These are phyloP conservation scores for Orycteropus afer DNA, from an alignment of 2,113 vertebrate genomes.

Conservation along the genomic window DNA sequence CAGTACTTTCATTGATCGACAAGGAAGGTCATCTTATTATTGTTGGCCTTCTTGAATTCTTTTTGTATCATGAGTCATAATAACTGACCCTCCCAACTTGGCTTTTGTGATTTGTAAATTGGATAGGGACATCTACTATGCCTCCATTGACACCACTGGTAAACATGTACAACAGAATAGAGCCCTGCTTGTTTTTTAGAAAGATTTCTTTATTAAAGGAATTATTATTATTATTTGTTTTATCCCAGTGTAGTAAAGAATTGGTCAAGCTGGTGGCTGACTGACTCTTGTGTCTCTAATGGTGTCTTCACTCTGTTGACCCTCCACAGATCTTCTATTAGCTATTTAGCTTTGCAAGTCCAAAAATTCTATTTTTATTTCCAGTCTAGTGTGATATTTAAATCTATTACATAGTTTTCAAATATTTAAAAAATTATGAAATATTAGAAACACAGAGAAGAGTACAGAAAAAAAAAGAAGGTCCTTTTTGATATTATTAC, in stretches of 20 bases:
- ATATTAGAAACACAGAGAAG: neutral
- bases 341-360: neutral
- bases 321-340: neutral
- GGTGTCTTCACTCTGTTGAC: neutral
- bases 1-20: neutral
- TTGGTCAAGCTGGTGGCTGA: neutral
- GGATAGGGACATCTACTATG: neutral
- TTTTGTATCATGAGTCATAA: neutral
- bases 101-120: constrained; percentile 6
- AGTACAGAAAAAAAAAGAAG: neutral
- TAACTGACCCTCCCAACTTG: neutral
- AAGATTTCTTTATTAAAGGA: constrained; percentile 40
- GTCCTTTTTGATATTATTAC: neutral
- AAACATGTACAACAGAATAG: neutral
- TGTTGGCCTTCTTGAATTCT: neutral
- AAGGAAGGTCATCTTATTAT: neutral
- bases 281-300: neutral
- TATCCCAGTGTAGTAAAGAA: neutral
- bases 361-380: constrained; percentile 39
- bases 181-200: neutral
- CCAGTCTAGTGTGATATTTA: neutral
- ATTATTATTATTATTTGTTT: constrained; percentile 43
- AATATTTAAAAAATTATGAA: neutral
- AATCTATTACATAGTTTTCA: neutral
- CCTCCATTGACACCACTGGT: neutral